A percentile compares a stretch with the other conserved stretches of the same genome.
phyloP scores from a whole-genome alignment of 1,140 invertebrate genomes.

The Babylonia areolata region DNA sequence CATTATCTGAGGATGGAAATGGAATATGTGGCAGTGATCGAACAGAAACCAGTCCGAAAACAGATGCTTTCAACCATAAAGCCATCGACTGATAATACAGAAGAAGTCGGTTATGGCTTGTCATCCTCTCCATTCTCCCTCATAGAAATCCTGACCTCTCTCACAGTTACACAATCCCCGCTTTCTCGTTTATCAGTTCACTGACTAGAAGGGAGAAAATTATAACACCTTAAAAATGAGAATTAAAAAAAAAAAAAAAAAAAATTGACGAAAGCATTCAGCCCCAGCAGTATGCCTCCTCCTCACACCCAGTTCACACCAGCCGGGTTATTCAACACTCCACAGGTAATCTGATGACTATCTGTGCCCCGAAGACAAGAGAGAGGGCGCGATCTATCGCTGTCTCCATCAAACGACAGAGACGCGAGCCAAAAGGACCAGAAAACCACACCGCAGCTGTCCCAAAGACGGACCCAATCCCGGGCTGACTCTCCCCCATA shows the following conservation, averaged over 20 bases:
- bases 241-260: neutral
- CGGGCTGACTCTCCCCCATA: neutral
- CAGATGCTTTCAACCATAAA: no score
- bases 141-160: no score
- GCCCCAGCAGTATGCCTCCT: neutral
- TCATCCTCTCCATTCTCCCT: neutral
- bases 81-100: neutral
- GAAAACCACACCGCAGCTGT: slow-evolving; percentile 1
- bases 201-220: neutral
- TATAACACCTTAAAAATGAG: no score
- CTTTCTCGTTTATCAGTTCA: neutral
- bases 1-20: no score
- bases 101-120: no score
- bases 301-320: neutral
- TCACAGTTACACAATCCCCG: neutral
- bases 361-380: neutral
- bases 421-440: neutral
- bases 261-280: neutral
- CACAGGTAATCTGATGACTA: neutral
- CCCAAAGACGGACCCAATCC: neutral
- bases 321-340: neutral
- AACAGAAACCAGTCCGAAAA: no score
- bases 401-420: neutral
- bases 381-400: neutral
- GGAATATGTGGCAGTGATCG: no score